Percentiles rank a stretch among this genome's conserved stretches.
Conservation (phyloP, 1,140 invertebrate genomes). For the Pomacea maculata region DNA sequence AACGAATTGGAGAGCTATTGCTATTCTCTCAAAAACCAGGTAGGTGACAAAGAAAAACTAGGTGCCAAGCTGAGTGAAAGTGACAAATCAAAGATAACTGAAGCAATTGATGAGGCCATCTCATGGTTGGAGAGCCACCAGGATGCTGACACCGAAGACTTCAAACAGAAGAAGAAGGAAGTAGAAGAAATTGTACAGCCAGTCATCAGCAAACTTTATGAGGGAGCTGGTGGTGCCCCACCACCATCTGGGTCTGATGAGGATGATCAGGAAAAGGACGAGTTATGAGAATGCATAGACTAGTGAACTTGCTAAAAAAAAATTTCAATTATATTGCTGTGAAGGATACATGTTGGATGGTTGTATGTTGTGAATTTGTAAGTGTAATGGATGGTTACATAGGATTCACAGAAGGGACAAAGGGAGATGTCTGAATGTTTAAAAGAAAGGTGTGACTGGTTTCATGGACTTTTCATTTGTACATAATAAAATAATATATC, state of each 20-base stretch:
- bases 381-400: too few relatives aligned
- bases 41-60: conserved; percentile 97
- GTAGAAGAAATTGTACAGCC: conserved; percentile 95
- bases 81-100: conserved; percentile 96
- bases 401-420: too few relatives aligned
- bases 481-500: too few relatives aligned
- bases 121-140: conserved; percentile 98
- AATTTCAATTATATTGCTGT: too few relatives aligned
- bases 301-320: too few relatives aligned
- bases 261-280: conserved; percentile 50
- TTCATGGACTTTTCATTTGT: too few relatives aligned
- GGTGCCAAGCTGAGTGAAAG: conserved; percentile 90
- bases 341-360: too few relatives aligned
- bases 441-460: too few relatives aligned
- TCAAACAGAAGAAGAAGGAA: conserved; percentile 97
- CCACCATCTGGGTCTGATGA: conserved; percentile 37
- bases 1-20: conserved; percentile 92
- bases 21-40: conserved; percentile 97
- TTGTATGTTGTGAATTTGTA: too few relatives aligned
- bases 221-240: conserved; percentile 73
- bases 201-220: conserved; percentile 97
- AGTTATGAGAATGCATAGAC: conserved; percentile 36
- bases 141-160: conserved; percentile 92
- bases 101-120: conserved; percentile 93
- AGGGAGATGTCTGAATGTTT: too few relatives aligned